Evolutionary conservation across 2,888 invertebrate species (phyloP).

Genomic region (Morinoia aosen): DNA sequence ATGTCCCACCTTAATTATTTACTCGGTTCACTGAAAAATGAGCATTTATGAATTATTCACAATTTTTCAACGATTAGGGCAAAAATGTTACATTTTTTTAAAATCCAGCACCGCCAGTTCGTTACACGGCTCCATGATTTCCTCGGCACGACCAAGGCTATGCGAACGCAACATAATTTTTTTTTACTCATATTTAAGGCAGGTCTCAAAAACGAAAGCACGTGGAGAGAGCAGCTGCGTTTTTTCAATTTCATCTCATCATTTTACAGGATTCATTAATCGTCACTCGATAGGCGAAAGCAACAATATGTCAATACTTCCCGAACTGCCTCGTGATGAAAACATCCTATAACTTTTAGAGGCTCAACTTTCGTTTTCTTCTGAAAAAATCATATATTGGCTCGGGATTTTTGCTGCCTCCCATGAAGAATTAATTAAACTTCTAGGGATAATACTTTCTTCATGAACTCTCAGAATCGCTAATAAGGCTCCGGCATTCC

Average conservation of each 20-base stretch:
- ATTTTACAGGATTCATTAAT: not conserved
- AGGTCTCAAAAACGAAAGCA: not conserved
- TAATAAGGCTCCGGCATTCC: not conserved
- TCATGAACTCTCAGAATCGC: not conserved
- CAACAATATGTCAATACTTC: not conserved
- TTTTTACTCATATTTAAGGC: not conserved
- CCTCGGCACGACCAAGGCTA: not conserved
- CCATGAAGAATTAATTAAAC: not conserved
- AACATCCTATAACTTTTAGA: not conserved
- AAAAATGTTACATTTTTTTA: too few relatives aligned
- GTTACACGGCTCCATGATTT: too few relatives aligned
- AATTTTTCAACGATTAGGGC: too few relatives aligned
- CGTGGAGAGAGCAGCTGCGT: not conserved
- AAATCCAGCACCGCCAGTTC: too few relatives aligned
- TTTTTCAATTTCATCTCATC: not conserved
- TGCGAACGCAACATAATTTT: not conserved
- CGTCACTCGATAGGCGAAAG: not conserved
- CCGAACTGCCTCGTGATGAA: not conserved
- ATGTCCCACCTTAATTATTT: too few relatives aligned
- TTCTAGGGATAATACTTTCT: not conserved
- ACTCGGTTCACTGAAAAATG: too few relatives aligned
- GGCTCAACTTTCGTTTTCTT: not conserved
- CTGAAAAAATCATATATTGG: not conserved
- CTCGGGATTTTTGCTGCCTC: not conserved
- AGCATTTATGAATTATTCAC: too few relatives aligned